Evolutionary conservation across 2,113 vertebrate genomes (phyloP), one percentile per base, ranked within the genome.

Genomic region (Nymphicus hollandicus): DNA sequence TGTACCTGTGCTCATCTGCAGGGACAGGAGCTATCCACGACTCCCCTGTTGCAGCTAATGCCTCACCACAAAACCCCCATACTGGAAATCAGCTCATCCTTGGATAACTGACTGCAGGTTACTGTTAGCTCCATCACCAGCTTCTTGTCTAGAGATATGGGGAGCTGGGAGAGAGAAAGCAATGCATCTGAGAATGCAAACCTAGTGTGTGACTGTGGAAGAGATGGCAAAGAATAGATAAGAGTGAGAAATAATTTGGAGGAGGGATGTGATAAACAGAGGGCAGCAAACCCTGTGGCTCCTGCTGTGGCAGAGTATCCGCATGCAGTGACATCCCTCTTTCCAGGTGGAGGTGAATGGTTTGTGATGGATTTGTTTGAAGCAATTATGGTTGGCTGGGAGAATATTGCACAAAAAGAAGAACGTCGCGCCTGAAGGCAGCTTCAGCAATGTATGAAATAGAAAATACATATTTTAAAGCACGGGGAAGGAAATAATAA

Each of bases 211-310:
- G 88, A 89, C 56, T 83, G n/a, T 86, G 43, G 95, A 94, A 19
- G 43, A 86, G 76, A 91, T 47, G 86, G 86, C 88, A 93, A 96
- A 94, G 70, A 69, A 91, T 60, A 91, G 89, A 76, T 77, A 88
- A 52, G 79, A 71, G 76, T 79, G 56, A 64, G 89, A 95, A 97
- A 92, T 87, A 95, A 93, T 94, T 93, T 79, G 87, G 83, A 94
- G 69, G 73, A 89, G 86, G 95, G 94, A 66, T 81, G 88, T 69
- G 94, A 80, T 91, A 96, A 94, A 77, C 22, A 80, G 71, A 94
- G 47, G 60, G 41, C 33, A 69, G 10, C 17, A 49, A 91, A 69
- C 69, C 72, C 47, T 31, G 22, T 46, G 49, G 23, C 83, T 92
- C 52, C 66, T 64, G 49, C 43, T 78, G n/a, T 28, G 79, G 44